These are phyloP conservation scores for Fregata magnificens DNA, from an alignment of 2,113 vertebrate genomes.

Conservation along the genomic window DNA sequence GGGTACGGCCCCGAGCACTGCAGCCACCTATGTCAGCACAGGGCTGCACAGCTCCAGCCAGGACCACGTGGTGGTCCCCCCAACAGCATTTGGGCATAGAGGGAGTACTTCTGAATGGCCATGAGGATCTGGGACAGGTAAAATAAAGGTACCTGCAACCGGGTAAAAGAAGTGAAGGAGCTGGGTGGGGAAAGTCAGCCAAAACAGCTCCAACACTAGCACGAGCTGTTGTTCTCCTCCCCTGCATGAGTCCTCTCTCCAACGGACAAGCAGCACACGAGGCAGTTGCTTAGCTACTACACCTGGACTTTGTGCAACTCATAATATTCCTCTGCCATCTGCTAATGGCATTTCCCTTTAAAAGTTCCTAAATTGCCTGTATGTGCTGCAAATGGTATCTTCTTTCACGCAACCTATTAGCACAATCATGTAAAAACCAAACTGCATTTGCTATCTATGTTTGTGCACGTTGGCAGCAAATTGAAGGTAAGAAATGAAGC, in stretches of 20 bases:
- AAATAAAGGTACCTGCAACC: neutral
- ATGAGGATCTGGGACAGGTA: neutral
- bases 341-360: neutral
- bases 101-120: neutral
- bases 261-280: neutral
- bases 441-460: neutral
- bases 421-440: neutral
- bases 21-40: fast-evolving
- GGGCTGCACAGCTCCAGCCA: neutral
- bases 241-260: neutral
- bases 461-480: neutral
- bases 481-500: neutral
- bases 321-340: neutral
- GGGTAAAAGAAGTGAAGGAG: neutral
- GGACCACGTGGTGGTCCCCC: fast-evolving
- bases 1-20: fast-evolving
- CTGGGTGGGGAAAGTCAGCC: neutral
- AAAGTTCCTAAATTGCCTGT: neutral
- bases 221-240: fast-evolving
- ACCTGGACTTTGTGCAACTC: neutral
- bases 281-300: neutral
- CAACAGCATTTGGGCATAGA: neutral
- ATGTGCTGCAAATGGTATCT: neutral
- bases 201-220: neutral
- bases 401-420: neutral